Evolutionary conservation across 2,113 vertebrate genomes (phyloP).

Genomic region (Hippocampus guttulatus): DNA sequence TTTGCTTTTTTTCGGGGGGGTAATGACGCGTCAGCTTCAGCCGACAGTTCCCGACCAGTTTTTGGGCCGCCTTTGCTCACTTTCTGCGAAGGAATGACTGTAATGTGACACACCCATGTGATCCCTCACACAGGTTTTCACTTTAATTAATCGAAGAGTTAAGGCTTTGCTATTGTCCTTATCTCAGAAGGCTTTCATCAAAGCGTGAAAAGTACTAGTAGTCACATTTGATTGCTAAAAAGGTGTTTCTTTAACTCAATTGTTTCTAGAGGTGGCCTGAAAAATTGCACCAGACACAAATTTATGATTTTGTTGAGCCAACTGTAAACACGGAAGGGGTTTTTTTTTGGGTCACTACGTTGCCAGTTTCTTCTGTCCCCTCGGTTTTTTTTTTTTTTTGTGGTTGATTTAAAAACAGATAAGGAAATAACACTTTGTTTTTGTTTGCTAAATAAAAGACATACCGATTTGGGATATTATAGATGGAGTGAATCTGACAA

Average conservation of each 20-base stretch:
- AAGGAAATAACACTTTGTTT: not conserved
- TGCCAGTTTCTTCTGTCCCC: not conserved
- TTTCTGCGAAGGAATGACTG: constrained; percentile 42
- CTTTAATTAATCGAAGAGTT: not conserved
- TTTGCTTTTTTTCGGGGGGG: too few species aligned
- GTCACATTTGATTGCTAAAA: not conserved
- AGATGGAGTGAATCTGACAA: not conserved
- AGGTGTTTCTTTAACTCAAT: not conserved
- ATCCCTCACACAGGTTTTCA: not conserved
- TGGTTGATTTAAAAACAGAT: not conserved
- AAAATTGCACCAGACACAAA: not conserved
- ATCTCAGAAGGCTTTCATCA: too few species aligned
- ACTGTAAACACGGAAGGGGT: too few species aligned
- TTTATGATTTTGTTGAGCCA: not conserved
- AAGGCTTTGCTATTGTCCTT: too few species aligned
- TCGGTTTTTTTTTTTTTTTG: not conserved
- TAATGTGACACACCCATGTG: constrained; percentile 25
- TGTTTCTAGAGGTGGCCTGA: not conserved
- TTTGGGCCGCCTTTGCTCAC: constrained; percentile 1
- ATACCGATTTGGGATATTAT: not conserved
- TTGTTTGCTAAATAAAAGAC: not conserved
- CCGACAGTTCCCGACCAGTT: not conserved
- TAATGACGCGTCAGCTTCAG: not conserved
- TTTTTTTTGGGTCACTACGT: not conserved
- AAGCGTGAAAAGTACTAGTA: not conserved